Conservation (phyloP, 2,113 vertebrate genomes). For the Alaudala cheleensis region DNA sequence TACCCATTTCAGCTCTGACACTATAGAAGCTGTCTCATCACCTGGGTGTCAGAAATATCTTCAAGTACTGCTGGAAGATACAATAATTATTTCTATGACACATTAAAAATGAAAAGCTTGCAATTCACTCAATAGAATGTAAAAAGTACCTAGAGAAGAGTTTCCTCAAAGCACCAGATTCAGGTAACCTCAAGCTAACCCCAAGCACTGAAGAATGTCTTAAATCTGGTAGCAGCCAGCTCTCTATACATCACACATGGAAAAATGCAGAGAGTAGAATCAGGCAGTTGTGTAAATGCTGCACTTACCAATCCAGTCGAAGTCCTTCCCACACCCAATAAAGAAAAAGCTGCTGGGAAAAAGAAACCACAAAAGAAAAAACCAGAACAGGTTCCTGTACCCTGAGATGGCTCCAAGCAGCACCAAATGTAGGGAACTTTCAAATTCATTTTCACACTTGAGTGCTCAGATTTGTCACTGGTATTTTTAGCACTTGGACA, state of each 20-base stretch:
- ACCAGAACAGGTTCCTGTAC: fast-evolving
- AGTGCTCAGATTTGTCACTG: background rate
- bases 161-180: background rate
- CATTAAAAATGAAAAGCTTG: background rate
- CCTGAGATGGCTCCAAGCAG: background rate
- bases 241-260: background rate
- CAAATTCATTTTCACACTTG: background rate
- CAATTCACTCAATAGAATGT: background rate
- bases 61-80: background rate
- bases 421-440: background rate
- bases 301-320: background rate
- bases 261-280: background rate
- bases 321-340: background rate
- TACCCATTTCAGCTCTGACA: background rate
- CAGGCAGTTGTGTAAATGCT: fast-evolving
- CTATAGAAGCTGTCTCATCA: background rate
- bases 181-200: background rate
- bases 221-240: background rate
- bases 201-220: background rate
- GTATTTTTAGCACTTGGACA: background rate
- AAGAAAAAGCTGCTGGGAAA: background rate
- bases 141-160: background rate
- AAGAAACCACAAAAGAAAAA: background rate
- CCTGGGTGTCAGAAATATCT: background rate
- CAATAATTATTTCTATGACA: background rate